Evolutionary conservation across 2,888 invertebrate genomes (phyloP), one percentile per base, ranked within the genome.

Genomic region (Apocheima hispidaria): DNA sequence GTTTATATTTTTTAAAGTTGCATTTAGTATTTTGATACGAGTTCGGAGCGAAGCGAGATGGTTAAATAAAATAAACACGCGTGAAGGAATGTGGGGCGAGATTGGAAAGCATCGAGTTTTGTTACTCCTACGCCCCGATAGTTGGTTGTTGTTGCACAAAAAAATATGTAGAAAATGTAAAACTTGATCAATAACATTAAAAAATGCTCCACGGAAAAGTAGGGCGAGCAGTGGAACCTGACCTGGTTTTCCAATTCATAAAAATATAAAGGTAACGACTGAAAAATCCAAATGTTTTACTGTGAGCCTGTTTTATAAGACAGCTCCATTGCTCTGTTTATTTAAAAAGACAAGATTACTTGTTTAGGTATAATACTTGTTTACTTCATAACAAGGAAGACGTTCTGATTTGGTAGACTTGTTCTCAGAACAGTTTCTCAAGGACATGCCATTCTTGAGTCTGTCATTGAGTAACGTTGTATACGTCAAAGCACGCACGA

Each of bases 61-160:
- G 70, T 80, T 80, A 70, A 72, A 77, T 79, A 79, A 83, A 83
- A 80, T 82, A 84, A 84, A 83, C 80, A 82, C 72, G 78, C 84
- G 84, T 84, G 82, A 78, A 79, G 77, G 82, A 84, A 86, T 86
- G 80, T 81, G 81, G 74, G 71, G 73, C 78, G 77, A 79, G 81
- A 82, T 86, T 84, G 79, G 83, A 84, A 84, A 83, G 82, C 81
- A 77, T 73, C 74, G 59, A 72, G 66, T 68, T n/a, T n/a, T 59
- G 66, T 68, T 71, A 68, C 68, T 74, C 69, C 70, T 74, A 71
- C 74, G 66, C 66, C 68, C n/a, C 53, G 54, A 58, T 55, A 60
- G 63, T 70, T 70, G 66, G 14, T 70, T 67, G 66, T 73, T 75
- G 70, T 62, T 60, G 49, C 61, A 44, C 61, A 59, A 57, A 58